Evolutionary conservation across 1,140 invertebrate genomes (phyloP).

Genomic region (Fopius arisanus): DNA sequence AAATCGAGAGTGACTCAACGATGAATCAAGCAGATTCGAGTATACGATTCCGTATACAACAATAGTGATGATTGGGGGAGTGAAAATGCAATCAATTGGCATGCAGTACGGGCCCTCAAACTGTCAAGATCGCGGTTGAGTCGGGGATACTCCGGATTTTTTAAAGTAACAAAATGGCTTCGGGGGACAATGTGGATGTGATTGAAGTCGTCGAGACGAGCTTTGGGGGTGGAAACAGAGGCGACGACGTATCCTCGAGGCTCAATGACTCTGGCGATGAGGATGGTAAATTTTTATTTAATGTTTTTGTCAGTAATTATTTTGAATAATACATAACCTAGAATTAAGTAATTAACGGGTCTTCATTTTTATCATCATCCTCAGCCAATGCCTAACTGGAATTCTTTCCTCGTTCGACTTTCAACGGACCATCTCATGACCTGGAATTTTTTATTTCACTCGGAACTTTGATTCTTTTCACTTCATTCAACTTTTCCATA

Average conservation of each 20-base stretch:
- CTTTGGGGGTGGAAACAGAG: constrained; percentile 44
- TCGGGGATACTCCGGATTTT: constrained; percentile 29
- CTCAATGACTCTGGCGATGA: constrained; percentile 59
- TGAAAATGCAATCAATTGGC: constrained; percentile 16
- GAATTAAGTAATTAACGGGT: background rate
- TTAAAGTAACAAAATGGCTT: constrained; percentile 70
- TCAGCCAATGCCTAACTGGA: background rate
- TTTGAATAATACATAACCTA: background rate
- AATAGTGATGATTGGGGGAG: background rate
- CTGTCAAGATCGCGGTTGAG: constrained; percentile 25
- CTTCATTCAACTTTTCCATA: background rate
- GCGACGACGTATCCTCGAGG: constrained; percentile 48
- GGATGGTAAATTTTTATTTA: constrained; percentile 53
- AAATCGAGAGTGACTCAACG: background rate
- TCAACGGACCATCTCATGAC: no score
- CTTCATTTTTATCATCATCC: background rate
- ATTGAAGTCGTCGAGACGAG: constrained; percentile 70
- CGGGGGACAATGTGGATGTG: constrained; percentile 72
- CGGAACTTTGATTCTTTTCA: background rate
- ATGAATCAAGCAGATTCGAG: background rate
- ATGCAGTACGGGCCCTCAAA: constrained; percentile 1
- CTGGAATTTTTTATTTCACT: constrained; percentile 7
- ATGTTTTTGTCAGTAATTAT: constrained; percentile 1
- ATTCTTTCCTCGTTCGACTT: background rate
- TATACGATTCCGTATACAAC: background rate